phyloP scores from a whole-genome alignment of 2,113 vertebrate genomes.

The Vimba vimba region DNA sequence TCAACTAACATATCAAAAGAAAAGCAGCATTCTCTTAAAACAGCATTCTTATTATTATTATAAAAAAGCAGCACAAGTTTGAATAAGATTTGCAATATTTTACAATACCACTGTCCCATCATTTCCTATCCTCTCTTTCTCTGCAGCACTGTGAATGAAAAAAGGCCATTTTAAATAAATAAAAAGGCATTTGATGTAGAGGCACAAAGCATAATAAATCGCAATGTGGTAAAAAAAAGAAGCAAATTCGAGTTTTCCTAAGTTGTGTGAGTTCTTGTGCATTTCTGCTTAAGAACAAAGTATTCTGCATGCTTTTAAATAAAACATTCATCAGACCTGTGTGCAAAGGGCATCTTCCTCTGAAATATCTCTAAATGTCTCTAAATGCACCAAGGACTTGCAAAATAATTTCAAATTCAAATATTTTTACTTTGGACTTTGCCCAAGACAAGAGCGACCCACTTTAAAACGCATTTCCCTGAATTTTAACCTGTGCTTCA shows the following conservation, averaged over 20 bases:
- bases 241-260: neutral
- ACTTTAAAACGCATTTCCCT: neutral
- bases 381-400: neutral
- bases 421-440: neutral
- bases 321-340: neutral
- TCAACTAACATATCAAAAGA: neutral
- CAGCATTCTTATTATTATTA: neutral
- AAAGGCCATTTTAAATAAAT: slow-evolving; percentile 19
- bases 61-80: neutral
- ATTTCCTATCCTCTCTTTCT: neutral
- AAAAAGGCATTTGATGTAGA: slow-evolving; percentile 8
- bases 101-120: neutral
- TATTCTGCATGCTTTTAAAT: neutral
- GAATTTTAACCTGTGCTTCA: slow-evolving; percentile 13
- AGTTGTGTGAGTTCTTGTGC: neutral
- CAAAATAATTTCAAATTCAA: neutral
- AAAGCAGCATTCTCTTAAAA: neutral
- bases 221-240: neutral
- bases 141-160: neutral
- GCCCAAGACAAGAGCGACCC: neutral
- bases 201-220: slow-evolving; percentile 1
- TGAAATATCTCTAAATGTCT: neutral
- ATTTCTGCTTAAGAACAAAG: neutral
- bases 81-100: neutral
- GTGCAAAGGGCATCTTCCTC: neutral